These are phyloP conservation scores for Papilio gigon DNA, from an alignment of 2,888 invertebrate genomes.

Conservation along the genomic window DNA sequence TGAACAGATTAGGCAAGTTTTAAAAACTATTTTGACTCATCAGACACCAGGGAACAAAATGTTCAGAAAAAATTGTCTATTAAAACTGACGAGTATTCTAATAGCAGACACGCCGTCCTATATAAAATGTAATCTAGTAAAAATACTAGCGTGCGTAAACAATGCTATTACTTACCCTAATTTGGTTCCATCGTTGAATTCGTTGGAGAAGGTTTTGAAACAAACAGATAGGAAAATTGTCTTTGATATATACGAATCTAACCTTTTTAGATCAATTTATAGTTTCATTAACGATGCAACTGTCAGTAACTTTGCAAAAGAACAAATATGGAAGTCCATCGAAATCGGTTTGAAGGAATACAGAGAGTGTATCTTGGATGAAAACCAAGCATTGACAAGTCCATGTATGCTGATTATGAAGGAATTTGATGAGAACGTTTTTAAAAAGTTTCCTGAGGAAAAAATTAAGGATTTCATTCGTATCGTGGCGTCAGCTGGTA, in stretches of 20 bases:
- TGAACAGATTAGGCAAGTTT: constrained; percentile 84
- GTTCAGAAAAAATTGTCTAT: constrained; percentile 67
- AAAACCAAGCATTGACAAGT: constrained; percentile 62
- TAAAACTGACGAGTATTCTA: constrained; percentile 65
- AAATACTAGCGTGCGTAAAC: constrained; percentile 73
- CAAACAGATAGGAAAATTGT: constrained; percentile 58
- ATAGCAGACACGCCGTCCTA: constrained; percentile 70
- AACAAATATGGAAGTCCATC: constrained; percentile 83
- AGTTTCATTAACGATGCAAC: constrained; percentile 81
- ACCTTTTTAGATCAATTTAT: constrained; percentile 79
- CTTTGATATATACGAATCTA: constrained; percentile 78
- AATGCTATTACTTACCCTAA: constrained; percentile 70
- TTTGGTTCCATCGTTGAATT: constrained; percentile 61
- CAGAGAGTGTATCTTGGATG: constrained; percentile 70
- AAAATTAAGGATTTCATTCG: constrained; percentile 77
- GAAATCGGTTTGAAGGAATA: constrained; percentile 79
- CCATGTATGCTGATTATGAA: constrained; percentile 80
- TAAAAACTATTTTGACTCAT: constrained; percentile 84
- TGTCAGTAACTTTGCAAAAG: constrained; percentile 65
- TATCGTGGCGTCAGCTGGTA: constrained; percentile 80
- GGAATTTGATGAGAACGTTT: constrained; percentile 81
- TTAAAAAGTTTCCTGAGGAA: constrained; percentile 73
- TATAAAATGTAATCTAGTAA: constrained; percentile 74
- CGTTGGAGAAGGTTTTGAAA: constrained; percentile 57
- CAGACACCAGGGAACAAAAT: constrained; percentile 73